Conservation (phyloP, 1,140 invertebrate genomes). For the Helicorthomorpha holstii region DNA sequence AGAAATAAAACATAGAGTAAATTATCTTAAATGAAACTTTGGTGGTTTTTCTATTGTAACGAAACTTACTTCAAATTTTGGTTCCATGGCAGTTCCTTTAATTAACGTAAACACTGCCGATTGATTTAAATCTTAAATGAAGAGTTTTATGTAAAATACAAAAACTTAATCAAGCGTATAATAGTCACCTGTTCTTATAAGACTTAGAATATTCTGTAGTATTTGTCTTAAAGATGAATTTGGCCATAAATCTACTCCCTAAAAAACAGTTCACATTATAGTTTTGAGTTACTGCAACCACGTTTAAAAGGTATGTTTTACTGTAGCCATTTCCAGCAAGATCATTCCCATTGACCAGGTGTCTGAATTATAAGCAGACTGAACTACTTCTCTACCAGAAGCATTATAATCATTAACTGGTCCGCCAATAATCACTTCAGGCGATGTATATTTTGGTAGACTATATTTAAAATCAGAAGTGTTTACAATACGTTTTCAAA, state of each 20-base stretch:
- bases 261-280: too few relatives aligned
- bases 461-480: slow-evolving; percentile 26
- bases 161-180: too few relatives aligned
- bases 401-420: slow-evolving; percentile 8
- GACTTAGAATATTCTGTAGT: too few relatives aligned
- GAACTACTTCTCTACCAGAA: slow-evolving; percentile 10
- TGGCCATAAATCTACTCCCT: too few relatives aligned
- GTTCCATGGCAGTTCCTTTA: neutral
- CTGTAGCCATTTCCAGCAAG: slow-evolving; percentile 47
- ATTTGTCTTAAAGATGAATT: too few relatives aligned
- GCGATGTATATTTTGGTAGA: slow-evolving; percentile 60
- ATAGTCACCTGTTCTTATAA: too few relatives aligned
- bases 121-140: neutral
- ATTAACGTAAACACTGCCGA: neutral
- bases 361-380: slow-evolving; percentile 45
- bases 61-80: neutral
- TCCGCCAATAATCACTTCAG: slow-evolving; percentile 53
- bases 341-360: slow-evolving; percentile 84
- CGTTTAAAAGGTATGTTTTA: too few relatives aligned
- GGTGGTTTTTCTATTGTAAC: too few relatives aligned
- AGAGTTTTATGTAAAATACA: too few relatives aligned
- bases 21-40: too few relatives aligned
- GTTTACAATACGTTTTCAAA: neutral
- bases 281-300: too few relatives aligned
- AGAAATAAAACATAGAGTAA: neutral